Percentiles rank a stretch among this genome's conserved stretches.
Conservation (phyloP, 1,140 invertebrate genomes). For the Macrobrachium nipponense region DNA sequence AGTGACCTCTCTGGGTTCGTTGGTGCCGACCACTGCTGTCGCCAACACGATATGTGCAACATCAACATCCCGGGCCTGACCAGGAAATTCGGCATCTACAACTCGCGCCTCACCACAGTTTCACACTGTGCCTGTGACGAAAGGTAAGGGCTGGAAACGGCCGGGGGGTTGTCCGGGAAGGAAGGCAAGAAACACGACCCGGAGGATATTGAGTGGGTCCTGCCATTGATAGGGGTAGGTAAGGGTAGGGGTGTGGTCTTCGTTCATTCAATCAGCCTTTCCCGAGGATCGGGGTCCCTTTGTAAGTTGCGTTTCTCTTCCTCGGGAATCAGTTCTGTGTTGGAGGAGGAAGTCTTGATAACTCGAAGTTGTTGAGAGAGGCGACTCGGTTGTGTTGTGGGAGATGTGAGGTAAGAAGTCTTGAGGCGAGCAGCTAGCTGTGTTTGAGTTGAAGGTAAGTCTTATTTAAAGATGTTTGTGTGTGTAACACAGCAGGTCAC, state of each 20-base stretch:
- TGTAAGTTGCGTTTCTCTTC: no score
- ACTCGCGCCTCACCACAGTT: slow-evolving; percentile 84
- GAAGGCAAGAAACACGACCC: neutral
- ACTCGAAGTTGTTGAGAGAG: neutral
- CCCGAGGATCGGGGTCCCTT: no score
- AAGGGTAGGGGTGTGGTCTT: neutral
- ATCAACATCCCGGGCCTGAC: slow-evolving; percentile 78
- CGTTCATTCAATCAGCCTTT: no score
- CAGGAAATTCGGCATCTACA: slow-evolving; percentile 77
- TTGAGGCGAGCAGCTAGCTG: neutral
- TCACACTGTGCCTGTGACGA: slow-evolving; percentile 88
- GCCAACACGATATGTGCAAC: slow-evolving; percentile 82
- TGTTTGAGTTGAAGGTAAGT: neutral
- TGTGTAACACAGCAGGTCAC: slow-evolving; percentile 66
- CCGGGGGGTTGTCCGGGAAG: neutral
- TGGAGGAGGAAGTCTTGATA: no score
- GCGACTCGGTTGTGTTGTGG: neutral
- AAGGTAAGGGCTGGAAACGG: slow-evolving; percentile 74
- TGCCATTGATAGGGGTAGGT: neutral
- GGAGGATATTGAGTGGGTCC: neutral
- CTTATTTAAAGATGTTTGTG: neutral
- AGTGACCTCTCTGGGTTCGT: slow-evolving; percentile 76
- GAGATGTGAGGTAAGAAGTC: neutral
- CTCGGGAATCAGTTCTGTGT: no score
- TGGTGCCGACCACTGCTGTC: slow-evolving; percentile 79